These are phyloP conservation scores for Hystrix cristata DNA, from an alignment of 2,113 vertebrate species.

Conservation along the genomic window DNA sequence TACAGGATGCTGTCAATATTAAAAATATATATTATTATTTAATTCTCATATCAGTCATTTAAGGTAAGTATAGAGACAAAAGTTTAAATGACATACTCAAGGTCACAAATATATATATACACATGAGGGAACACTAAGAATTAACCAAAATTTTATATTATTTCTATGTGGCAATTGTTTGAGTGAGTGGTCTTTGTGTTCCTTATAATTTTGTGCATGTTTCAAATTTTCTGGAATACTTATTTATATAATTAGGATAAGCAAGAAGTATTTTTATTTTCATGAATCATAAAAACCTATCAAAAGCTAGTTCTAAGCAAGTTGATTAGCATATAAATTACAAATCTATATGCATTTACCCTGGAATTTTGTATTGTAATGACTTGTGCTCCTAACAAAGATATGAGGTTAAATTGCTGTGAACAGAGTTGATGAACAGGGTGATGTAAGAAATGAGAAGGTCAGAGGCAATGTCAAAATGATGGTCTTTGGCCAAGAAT, in stretches of 20 bases:
- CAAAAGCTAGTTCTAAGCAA: neutral
- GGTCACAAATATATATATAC: neutral
- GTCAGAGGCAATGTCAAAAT: neutral
- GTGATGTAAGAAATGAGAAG: neutral
- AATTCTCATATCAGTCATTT: constrained; percentile 33
- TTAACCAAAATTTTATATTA: neutral
- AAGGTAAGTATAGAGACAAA: neutral
- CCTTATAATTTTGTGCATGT: neutral
- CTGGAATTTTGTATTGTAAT: neutral
- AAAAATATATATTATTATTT: neutral
- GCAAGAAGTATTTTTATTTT: constrained; percentile 30
- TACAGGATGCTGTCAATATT: neutral
- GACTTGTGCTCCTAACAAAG: neutral
- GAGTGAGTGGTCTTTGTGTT: neutral
- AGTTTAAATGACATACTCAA: neutral
- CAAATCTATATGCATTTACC: neutral
- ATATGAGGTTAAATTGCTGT: neutral
- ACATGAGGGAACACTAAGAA: neutral
- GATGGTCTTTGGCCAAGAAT: neutral
- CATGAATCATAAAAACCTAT: neutral
- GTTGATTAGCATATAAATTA: neutral
- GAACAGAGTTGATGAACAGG: neutral
- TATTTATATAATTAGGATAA: constrained; percentile 62
- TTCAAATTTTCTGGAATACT: constrained; percentile 13
- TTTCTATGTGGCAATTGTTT: constrained; percentile 11